Percentiles rank a stretch among this genome's conserved stretches.
These are phyloP conservation scores for Amphiprion percula DNA, from an alignment of 2,113 vertebrate genomes.

Conservation along the genomic window DNA sequence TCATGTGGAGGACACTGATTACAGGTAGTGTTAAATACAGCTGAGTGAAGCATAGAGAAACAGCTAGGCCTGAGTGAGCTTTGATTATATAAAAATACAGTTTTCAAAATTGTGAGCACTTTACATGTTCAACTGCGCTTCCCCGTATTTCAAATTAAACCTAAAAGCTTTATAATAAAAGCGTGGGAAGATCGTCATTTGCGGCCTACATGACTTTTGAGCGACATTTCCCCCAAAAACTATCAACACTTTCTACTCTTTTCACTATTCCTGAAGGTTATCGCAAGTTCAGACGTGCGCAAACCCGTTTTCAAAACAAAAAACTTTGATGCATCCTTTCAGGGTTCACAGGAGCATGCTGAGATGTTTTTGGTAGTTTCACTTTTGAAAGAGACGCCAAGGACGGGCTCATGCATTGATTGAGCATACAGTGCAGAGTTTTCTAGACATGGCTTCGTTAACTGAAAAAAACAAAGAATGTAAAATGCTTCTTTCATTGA, in stretches of 20 bases:
- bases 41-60: background rate
- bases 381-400: slow-evolving; percentile 40
- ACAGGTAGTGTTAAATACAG: slow-evolving; percentile 19
- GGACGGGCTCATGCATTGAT: slow-evolving; percentile 29
- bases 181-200: background rate
- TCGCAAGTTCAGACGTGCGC: slow-evolving; percentile 45
- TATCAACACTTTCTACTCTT: background rate
- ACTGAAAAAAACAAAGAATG: slow-evolving; percentile 19
- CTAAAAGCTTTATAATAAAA: slow-evolving; percentile 19
- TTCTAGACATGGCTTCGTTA: slow-evolving; percentile 21
- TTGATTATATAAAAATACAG: background rate
- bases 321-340: slow-evolving; percentile 25
- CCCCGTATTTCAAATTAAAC: slow-evolving; percentile 8
- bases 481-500: slow-evolving; percentile 29
- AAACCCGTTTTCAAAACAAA: slow-evolving; percentile 21
- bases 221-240: background rate
- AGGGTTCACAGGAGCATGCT: slow-evolving; percentile 23
- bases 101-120: slow-evolving; percentile 14
- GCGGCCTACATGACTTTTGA: background rate
- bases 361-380: slow-evolving; percentile 40
- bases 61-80: background rate
- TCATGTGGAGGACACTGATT: slow-evolving; percentile 34
- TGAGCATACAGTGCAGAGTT: background rate
- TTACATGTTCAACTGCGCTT: slow-evolving; percentile 2
- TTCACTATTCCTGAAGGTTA: slow-evolving; percentile 45